Evolutionary conservation across 2,797 vertebrate genomes (phyloP).

Genomic region (Sebastes paucispinis): DNA sequence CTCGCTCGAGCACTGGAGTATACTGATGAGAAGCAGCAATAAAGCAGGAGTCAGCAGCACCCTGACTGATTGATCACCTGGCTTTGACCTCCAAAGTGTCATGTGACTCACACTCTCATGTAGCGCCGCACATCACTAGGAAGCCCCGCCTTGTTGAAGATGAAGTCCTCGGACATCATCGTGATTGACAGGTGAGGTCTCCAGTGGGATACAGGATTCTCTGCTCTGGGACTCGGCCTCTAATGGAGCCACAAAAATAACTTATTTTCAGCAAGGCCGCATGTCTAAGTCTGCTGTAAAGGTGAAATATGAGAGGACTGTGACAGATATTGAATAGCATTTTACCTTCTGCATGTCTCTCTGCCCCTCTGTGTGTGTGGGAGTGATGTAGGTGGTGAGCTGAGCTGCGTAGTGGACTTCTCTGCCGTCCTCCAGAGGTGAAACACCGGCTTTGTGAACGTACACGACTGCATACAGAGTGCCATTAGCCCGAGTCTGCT

Average conservation of each 20-base stretch:
- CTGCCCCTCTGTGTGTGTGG: constrained; percentile 80
- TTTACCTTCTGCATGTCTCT: constrained; percentile 78
- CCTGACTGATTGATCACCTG: neutral
- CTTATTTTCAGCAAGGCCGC: neutral
- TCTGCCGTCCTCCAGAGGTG: constrained; percentile 91
- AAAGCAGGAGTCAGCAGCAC: constrained; percentile 28
- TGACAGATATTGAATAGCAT: neutral
- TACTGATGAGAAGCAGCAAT: neutral
- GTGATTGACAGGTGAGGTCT: constrained; percentile 89
- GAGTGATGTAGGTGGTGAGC: constrained; percentile 91
- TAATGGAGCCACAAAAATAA: constrained; percentile 30
- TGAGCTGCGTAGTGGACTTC: constrained; percentile 90
- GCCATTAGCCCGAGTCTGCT: constrained; percentile 90
- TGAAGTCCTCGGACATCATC: constrained; percentile 94
- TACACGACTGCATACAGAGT: constrained; percentile 91
- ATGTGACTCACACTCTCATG: constrained; percentile 90
- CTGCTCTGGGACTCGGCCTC: constrained; percentile 34
- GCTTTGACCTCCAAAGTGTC: constrained; percentile 30
- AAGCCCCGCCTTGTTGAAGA: constrained; percentile 90
- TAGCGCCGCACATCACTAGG: constrained; percentile 94
- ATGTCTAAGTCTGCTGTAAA: neutral
- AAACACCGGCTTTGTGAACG: constrained; percentile 88
- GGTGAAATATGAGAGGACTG: neutral
- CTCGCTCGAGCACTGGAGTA: neutral
- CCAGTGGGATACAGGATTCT: constrained; percentile 88